Base-by-base conservation (phyloP, 2,113 vertebrate genomes). In the Notothenia rossii region DNA sequence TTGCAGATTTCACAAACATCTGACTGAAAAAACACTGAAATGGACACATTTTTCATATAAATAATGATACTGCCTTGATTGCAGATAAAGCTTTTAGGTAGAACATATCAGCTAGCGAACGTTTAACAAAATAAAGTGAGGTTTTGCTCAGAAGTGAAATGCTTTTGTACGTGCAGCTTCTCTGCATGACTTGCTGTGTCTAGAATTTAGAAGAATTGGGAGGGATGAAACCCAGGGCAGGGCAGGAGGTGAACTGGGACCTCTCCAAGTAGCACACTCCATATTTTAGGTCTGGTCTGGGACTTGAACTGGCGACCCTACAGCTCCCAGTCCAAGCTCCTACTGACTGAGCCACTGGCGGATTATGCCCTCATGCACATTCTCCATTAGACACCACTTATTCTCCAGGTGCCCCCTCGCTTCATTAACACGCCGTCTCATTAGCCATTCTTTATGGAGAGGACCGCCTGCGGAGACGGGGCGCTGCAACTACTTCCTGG, bases 381-480 rank as follows among this genome's bases (percentile, higher is more conserved):
- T 36, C 68, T 12, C 20, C 43, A 4, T 15, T 17, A 11, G 17
- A 22, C 75, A 54, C 68, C 58, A 20, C 65, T 70, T 13, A 13
- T 20, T 67, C 40, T 74, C 70, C 72, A 66, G 59, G 66, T 76
- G 74, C 63, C 50, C 62, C n/a, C 60, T 62, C 11, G 22, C 83
- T 77, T 91, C 67, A 55, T 83, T 85, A 88, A 65, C 65, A 2
- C 55, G 64, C 78, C 74, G 0, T 64, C 87, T 91, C 89, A 75
- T 90, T 91, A 86, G 79, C 56, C 14, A 0, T 2, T 20, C 67
- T 89, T 86, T 85, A 83, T 79, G 78, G 82, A 88, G 89, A 36
- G 54, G 69, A 65, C 73, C 33, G 12, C 86, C 81, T 83, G 87
- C 79, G 0, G 85, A 78, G 86, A 46, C n/a, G 4, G 64, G 43